Evolutionary conservation across 92 coral and sea anemone genomes (phyloP).

Genomic region (Plumapathes pennacea): DNA sequence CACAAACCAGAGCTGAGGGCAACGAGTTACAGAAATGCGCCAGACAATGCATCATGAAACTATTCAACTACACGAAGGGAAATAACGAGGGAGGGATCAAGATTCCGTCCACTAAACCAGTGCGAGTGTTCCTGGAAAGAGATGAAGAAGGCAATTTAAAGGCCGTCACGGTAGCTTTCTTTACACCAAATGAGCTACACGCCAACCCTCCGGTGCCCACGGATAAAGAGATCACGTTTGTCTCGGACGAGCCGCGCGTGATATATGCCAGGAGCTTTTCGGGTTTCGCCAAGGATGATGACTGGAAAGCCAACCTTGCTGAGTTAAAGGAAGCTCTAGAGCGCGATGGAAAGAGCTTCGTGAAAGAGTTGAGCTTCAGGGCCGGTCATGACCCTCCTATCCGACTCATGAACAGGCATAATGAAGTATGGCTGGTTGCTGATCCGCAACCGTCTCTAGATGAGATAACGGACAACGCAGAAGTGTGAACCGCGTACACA

Average conservation of each 20-base stretch:
- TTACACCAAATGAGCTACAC: slow-evolving; percentile 2
- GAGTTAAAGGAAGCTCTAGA: slow-evolving; percentile 13
- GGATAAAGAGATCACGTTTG: slow-evolving; percentile 19
- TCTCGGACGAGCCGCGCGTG: slow-evolving; percentile 8
- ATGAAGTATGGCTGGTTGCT: slow-evolving; percentile 27
- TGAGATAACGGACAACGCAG: not conserved
- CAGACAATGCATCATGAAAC: slow-evolving; percentile 34
- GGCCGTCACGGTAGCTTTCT: slow-evolving; percentile 11
- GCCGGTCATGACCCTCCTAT: slow-evolving; percentile 39
- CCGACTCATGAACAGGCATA: slow-evolving; percentile 20
- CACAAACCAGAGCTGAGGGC: slow-evolving; percentile 5
- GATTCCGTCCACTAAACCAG: slow-evolving; percentile 30
- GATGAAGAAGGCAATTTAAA: slow-evolving; percentile 31
- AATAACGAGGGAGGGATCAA: slow-evolving; percentile 34
- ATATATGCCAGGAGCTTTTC: slow-evolving; percentile 13
- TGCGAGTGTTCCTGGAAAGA: slow-evolving; percentile 13
- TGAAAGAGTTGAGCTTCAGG: slow-evolving; percentile 2
- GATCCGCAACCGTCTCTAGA: slow-evolving; percentile 4
- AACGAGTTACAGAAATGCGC: no score
- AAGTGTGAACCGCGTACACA: no score
- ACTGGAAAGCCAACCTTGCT: slow-evolving; percentile 19
- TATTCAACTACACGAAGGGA: slow-evolving; percentile 31
- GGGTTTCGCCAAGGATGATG: slow-evolving; percentile 34
- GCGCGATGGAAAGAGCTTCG: slow-evolving; percentile 13
- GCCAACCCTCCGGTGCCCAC: slow-evolving; percentile 22